Evolutionary conservation across 2,797 vertebrate genomes (phyloP), one percentile per base, ranked within the genome.

Genomic region (Pseudochirops cupreus): DNA sequence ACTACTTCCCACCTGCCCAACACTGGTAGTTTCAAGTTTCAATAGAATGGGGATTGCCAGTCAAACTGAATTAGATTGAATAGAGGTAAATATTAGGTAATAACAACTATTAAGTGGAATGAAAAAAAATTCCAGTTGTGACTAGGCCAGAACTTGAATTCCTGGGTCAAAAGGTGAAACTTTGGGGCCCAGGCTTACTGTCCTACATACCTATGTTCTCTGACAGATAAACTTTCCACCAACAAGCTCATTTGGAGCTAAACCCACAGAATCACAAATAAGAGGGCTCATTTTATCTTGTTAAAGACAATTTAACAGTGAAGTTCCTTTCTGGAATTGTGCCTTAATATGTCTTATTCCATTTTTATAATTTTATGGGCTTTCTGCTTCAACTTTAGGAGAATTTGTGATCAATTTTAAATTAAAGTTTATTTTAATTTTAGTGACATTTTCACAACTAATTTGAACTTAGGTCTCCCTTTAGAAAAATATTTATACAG

Each of bases 401-500:
- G 97, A 97, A 98, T 98, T 98, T 98, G 97, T 98, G 97, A 98
- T 98, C 95, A 98, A 96, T 67, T 58, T 95, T 96, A 98, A 98
- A 98, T 98, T 95, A 97, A 97, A 98, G 96, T 98, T 98, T 98
- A 98, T 99, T 98, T 99, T 98, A 98, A 98, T 98, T 97, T 98
- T 96, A 97, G 95, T 98, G 98, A 98, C 98, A 98, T 97, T 99
- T 98, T 98, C 97, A 97, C 98, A 98, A 98, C 96, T 98, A 98
- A 98, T 98, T 98, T 98, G 98, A 98, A 98, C 96, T 98, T 98
- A 97, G 95, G 96, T 98, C 98, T 98, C 97, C 82, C 33, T 95
- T 97, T 98, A 98, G 97, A 98, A 97, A 99, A 99, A 99, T 98
- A 98, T 99, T 99, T 99, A 99, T 95, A 95, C 59, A 98, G 98